phyloP scores from a whole-genome alignment of 2,888 invertebrate genomes.

The Caenorhabditis macrosperma region DNA sequence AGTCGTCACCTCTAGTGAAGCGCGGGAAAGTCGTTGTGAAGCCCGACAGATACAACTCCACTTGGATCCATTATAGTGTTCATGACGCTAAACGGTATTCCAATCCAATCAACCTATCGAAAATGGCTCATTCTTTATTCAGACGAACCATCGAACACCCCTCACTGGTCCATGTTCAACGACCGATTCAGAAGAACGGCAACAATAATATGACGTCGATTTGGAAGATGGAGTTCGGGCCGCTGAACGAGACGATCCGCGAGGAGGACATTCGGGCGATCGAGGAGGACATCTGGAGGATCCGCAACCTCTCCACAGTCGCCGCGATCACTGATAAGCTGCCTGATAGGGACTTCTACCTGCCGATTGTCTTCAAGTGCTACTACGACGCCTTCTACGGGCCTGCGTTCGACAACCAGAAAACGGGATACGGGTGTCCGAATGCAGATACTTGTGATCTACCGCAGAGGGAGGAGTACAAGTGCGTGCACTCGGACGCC shows the following conservation, averaged over 20 bases:
- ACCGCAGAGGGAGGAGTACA: constrained; percentile 41
- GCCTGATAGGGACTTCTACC: constrained; percentile 40
- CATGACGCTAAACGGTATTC: constrained; percentile 10
- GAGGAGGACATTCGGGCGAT: constrained; percentile 19
- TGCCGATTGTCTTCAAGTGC: constrained; percentile 50
- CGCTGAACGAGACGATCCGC: constrained; percentile 43
- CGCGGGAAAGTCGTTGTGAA: constrained; percentile 46
- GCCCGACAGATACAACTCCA: constrained; percentile 43
- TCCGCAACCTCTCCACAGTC: constrained; percentile 19
- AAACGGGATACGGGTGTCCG: constrained; percentile 10
- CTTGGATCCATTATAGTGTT: constrained; percentile 52
- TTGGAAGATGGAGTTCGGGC: constrained; percentile 51
- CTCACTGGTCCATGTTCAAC: constrained; percentile 44
- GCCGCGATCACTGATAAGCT: constrained; percentile 7
- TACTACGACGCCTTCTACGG: constrained; percentile 53
- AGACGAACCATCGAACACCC: constrained; percentile 23
- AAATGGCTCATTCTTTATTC: too few relatives aligned
- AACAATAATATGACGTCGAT: constrained; percentile 33
- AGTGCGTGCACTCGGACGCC: constrained; percentile 51
- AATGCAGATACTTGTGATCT: constrained; percentile 50
- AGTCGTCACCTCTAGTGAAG: constrained; percentile 37
- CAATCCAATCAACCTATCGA: too few relatives aligned
- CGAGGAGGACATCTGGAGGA: constrained; percentile 33
- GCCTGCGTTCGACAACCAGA: constrained; percentile 9
- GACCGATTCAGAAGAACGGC: constrained; percentile 46